Evolutionary conservation across 2,797 vertebrate species (phyloP).

Genomic region (Columba guinea): DNA sequence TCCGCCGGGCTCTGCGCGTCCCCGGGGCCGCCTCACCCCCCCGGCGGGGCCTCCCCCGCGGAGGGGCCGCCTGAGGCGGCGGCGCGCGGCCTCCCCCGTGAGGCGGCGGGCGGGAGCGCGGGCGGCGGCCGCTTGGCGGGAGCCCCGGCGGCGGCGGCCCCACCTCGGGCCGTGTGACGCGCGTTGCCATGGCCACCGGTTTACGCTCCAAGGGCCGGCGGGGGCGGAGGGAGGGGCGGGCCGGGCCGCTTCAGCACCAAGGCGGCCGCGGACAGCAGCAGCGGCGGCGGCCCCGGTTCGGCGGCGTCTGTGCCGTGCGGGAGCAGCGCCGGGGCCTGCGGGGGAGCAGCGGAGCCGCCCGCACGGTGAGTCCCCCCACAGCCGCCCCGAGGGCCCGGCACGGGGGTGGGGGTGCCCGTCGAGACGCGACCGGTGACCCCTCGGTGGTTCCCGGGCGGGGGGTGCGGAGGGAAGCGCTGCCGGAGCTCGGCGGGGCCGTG

Average conservation of each 20-base stretch:
- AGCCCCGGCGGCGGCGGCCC: not conserved
- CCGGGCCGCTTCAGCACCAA: constrained; percentile 81
- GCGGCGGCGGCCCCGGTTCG: not conserved
- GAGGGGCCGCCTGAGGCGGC: not conserved
- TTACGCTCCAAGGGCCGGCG: constrained; percentile 81
- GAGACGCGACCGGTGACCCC: no score
- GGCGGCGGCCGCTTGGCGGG: not conserved
- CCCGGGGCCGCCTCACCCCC: no score
- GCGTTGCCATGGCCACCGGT: constrained; percentile 80
- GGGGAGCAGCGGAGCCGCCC: not conserved
- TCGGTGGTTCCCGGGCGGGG: not conserved
- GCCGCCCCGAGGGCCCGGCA: not conserved
- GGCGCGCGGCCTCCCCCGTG: not conserved
- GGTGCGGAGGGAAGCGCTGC: not conserved
- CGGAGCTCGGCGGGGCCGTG: not conserved
- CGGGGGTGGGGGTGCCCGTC: not conserved
- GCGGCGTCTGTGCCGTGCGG: not conserved
- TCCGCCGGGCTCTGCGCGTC: no score
- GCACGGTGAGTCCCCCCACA: not conserved
- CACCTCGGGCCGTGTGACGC: constrained; percentile 69
- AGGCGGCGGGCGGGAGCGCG: not conserved
- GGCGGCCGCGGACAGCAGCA: constrained; percentile 80
- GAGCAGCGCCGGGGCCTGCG: not conserved
- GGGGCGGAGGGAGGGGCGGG: constrained; percentile 43
- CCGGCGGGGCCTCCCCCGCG: not conserved